Evolutionary conservation across 2,113 vertebrate genomes (phyloP), one percentile per base, ranked within the genome.

Genomic region (Cochlearius cochlearius): DNA sequence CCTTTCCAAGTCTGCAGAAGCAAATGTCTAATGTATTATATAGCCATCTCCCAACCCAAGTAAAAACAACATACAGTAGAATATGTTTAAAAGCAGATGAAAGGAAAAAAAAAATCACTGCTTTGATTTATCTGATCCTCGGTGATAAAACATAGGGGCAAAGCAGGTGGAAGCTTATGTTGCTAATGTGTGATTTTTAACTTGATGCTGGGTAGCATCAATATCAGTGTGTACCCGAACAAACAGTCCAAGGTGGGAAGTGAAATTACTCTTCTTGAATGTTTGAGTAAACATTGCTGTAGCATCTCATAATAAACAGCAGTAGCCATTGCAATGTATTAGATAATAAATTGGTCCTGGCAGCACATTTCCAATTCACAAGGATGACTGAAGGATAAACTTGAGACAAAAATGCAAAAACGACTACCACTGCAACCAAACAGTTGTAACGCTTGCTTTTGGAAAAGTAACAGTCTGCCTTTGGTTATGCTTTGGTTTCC

Each of bases 11-110:
- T 72, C 78, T 94, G 43, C 80, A 82, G 93, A 93, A 76, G 92
- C 89, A 87, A 96, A 91, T 95, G 86, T 92, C 90, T 96, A 52
- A 91, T 95, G 96, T 82, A 77, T 79, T 96, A 67, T 89, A 83
- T 95, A 95, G 91, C 86, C 95, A 52, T 91, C 95, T 95, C 96
- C 59, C 17, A 16, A 83, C 76, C 67, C 43, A 55, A 87, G 55
- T 17, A 10, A 92, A 91, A 96, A 72, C 81, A 91, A 58, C 23
- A 18, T 49, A 81, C 66, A 95, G 77, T 49, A 67, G 72, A 91
- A 67, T 83, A 85, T 68, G 58, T n/a, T 86, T 74, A 95, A 93
- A 94, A 83, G 41, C 60, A 92, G 81, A 90, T 79, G 45, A 74
- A 83, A 88, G 16, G 25, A 10, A 17, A 23, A 21, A 12, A 47